Conservation (phyloP, 2,888 invertebrate genomes). For the Stenchaetothrips biformis region DNA sequence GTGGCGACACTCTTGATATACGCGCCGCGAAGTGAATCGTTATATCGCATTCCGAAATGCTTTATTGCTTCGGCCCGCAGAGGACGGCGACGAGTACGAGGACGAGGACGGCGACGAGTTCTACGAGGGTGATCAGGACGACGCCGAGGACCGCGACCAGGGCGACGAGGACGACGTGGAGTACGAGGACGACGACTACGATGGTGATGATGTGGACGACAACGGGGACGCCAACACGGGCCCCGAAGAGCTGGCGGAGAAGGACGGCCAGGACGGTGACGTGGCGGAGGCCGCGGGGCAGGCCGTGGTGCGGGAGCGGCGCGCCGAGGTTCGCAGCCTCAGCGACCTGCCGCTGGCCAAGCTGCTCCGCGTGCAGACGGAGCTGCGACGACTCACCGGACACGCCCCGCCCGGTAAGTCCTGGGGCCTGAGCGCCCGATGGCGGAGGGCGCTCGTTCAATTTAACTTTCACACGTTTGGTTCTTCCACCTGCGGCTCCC, state of each 20-base stretch:
- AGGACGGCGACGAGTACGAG: neutral
- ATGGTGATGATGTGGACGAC: neutral
- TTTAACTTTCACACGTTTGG: too few relatives aligned
- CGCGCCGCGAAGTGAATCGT: neutral
- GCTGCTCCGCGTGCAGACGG: constrained; percentile 58
- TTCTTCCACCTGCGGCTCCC: neutral
- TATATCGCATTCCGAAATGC: neutral
- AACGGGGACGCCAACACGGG: constrained; percentile 31
- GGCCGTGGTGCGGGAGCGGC: constrained; percentile 30
- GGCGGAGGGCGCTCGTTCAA: neutral
- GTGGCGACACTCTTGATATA: neutral
- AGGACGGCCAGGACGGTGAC: constrained; percentile 33
- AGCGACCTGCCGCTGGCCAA: constrained; percentile 66
- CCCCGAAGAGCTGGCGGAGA: constrained; percentile 31
- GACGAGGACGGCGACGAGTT: neutral
- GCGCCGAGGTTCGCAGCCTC: constrained; percentile 45
- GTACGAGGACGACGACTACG: constrained; percentile 11
- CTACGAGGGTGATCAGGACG: neutral
- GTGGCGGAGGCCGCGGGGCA: constrained; percentile 2
- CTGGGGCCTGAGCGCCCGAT: constrained; percentile 38
- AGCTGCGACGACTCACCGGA: constrained; percentile 1
- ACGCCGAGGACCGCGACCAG: neutral
- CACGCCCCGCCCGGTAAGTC: constrained; percentile 42
- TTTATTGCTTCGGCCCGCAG: neutral
- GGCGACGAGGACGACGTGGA: neutral